These are phyloP conservation scores for Clarias fuscus DNA, from an alignment of 2,797 vertebrate species.

Conservation along the genomic window DNA sequence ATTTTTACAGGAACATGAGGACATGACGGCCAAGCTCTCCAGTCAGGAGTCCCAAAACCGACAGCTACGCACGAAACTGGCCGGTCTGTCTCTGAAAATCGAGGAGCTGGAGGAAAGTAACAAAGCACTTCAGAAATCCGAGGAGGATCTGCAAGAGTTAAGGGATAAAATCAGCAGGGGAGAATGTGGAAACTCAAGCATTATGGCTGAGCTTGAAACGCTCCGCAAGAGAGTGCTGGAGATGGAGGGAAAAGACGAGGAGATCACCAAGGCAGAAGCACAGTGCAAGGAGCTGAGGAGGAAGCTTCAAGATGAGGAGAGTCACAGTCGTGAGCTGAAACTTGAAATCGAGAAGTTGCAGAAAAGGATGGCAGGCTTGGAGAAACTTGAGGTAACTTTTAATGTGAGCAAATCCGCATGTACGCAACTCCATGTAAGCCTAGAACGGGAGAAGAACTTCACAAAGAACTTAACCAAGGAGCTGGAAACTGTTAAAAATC, in stretches of 20 bases:
- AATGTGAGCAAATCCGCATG: slow-evolving; percentile 85
- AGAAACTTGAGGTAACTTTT: slow-evolving; percentile 88
- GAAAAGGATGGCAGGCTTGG: slow-evolving; percentile 89
- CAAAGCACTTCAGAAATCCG: slow-evolving; percentile 81
- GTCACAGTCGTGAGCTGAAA: slow-evolving; percentile 83
- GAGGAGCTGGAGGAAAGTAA: slow-evolving; percentile 92
- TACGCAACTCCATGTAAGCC: slow-evolving; percentile 79
- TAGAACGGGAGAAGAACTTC: slow-evolving; percentile 87
- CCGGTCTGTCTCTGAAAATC: slow-evolving; percentile 76
- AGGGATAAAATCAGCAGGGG: slow-evolving; percentile 90
- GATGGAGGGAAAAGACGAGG: slow-evolving; percentile 97
- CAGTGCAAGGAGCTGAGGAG: slow-evolving; percentile 89
- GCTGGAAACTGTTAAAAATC: slow-evolving; percentile 82
- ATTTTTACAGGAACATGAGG: slow-evolving; percentile 85
- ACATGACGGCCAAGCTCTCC: slow-evolving; percentile 83
- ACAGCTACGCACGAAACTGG: slow-evolving; percentile 85
- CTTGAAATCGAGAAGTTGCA: slow-evolving; percentile 91
- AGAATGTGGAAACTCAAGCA: slow-evolving; percentile 85
- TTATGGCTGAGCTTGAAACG: slow-evolving; percentile 91
- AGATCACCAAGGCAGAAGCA: slow-evolving; percentile 88
- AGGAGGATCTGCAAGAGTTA: slow-evolving; percentile 88
- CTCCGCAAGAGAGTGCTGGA: slow-evolving; percentile 90
- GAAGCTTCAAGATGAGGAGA: slow-evolving; percentile 88
- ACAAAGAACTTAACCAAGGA: slow-evolving; percentile 85
- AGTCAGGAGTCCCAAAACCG: slow-evolving; percentile 85